A percentile compares a stretch with the other conserved stretches of the same genome.
phyloP scores from a whole-genome alignment of 2,797 vertebrate genomes.

The Uromys caudimaculatus region DNA sequence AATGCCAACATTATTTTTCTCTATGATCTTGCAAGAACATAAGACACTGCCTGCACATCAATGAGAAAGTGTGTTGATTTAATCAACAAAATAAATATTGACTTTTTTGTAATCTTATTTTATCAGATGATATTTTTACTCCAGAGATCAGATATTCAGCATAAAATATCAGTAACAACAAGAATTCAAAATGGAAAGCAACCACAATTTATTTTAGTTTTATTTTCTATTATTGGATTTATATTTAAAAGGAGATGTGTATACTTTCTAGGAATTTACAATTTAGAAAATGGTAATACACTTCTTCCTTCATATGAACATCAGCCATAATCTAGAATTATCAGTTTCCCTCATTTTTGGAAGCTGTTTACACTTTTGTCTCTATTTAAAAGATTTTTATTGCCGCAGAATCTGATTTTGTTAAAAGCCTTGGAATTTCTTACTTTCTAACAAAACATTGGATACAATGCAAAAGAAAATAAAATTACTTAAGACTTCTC shows the following conservation, averaged over 20 bases:
- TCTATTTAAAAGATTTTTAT: background rate
- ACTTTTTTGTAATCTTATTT: background rate
- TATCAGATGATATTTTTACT: background rate
- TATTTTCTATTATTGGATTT: background rate
- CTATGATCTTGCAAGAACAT: background rate
- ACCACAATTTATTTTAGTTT: constrained; percentile 9
- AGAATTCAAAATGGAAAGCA: background rate
- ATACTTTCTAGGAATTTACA: background rate
- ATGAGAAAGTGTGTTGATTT: background rate
- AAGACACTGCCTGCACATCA: background rate
- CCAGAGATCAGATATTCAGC: background rate
- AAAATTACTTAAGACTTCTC: background rate
- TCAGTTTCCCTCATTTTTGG: background rate
- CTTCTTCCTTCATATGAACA: background rate
- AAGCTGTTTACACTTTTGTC: background rate
- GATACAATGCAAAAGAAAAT: background rate
- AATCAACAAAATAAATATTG: background rate
- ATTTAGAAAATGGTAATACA: background rate
- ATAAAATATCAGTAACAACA: background rate
- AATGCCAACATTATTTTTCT: constrained; percentile 19
- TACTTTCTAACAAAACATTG: background rate
- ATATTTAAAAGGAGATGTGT: background rate
- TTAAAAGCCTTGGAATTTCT: background rate
- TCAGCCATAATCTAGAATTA: background rate
- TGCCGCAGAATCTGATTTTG: constrained; percentile 6